A percentile compares a stretch with the other conserved stretches of the same genome.
Conservation (phyloP, 2,888 invertebrate species). For the Axea sp. region DNA sequence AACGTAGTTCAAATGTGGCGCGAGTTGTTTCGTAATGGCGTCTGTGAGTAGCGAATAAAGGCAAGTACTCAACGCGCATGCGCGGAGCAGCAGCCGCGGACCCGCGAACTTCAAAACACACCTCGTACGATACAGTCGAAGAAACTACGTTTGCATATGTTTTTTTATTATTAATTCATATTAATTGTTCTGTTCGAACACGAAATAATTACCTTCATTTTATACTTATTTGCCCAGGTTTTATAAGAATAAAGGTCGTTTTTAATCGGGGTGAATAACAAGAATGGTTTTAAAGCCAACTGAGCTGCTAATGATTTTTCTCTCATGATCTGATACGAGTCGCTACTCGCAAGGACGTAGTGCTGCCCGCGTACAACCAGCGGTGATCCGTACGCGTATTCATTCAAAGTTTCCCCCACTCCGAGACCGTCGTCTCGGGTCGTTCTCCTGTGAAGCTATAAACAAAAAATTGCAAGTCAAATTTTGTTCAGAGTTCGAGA, state of each 20-base stretch:
- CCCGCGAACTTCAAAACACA: too few species aligned
- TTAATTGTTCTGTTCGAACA: too few species aligned
- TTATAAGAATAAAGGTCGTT: conserved; percentile 78
- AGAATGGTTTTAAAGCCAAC: conserved; percentile 83
- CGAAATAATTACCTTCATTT: conserved; percentile 78
- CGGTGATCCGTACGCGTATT: conserved; percentile 85
- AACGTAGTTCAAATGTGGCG: too few species aligned
- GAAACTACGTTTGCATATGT: too few species aligned
- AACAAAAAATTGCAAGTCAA: too few species aligned
- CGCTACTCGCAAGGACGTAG: conserved; percentile 80
- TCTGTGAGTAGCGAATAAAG: too few species aligned
- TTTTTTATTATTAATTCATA: too few species aligned
- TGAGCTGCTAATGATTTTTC: conserved; percentile 79
- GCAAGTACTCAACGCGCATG: too few species aligned
- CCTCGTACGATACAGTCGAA: too few species aligned
- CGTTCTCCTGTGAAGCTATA: conserved; percentile 89
- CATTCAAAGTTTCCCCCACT: conserved; percentile 92
- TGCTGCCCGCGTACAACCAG: conserved; percentile 87
- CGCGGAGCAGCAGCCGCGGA: too few species aligned
- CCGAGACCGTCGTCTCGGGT: conserved; percentile 95
- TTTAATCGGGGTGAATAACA: conserved; percentile 82
- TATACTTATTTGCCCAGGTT: conserved; percentile 80
- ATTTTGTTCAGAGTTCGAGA: too few species aligned
- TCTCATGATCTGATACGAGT: conserved; percentile 58
- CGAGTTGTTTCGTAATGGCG: too few species aligned